Evolutionary conservation across 2,113 vertebrate genomes (phyloP).

Genomic region (Cettia cetti): DNA sequence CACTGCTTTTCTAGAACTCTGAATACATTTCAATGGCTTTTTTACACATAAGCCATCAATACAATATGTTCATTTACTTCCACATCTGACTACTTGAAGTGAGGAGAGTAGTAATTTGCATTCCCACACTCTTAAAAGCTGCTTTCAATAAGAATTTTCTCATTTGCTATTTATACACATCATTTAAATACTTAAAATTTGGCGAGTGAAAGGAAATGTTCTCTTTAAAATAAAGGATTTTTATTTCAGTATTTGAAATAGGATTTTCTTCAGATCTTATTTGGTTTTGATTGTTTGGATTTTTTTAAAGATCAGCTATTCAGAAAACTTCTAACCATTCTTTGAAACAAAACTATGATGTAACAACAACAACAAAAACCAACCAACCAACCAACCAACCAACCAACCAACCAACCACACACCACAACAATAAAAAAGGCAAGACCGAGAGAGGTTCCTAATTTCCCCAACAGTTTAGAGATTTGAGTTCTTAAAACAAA

Average conservation of each 20-base stretch:
- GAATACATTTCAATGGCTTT: not conserved
- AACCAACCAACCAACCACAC: not conserved
- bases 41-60: constrained; percentile 6
- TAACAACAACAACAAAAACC: not conserved
- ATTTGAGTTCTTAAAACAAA: not conserved
- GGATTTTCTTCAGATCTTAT: not conserved
- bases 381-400: too few relatives aligned
- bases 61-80: not conserved
- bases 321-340: constrained; percentile 34
- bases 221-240: not conserved
- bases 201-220: not conserved
- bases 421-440: not conserved
- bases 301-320: not conserved
- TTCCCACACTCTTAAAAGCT: not conserved
- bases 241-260: not conserved
- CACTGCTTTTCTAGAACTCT: not conserved
- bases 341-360: not conserved
- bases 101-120: not conserved
- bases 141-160: not conserved
- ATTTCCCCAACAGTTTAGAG: not conserved
- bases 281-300: not conserved
- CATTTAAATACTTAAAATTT: not conserved
- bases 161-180: not conserved
- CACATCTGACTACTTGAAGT: not conserved
- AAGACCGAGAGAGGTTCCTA: not conserved